These are phyloP conservation scores for Galemys pyrenaicus DNA, from an alignment of 2,113 vertebrate species.

Conservation along the genomic window DNA sequence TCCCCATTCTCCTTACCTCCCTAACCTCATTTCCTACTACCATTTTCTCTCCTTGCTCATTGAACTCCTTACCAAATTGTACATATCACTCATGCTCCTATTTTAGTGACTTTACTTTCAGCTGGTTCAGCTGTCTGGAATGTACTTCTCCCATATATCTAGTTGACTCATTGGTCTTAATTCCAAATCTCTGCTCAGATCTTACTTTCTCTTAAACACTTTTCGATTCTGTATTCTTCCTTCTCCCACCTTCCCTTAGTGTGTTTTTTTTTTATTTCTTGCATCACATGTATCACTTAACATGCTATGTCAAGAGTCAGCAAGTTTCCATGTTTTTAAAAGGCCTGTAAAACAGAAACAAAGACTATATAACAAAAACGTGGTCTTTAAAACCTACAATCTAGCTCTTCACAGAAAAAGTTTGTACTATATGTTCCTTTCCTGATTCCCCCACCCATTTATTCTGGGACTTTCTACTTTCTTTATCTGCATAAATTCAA, in stretches of 20 bases:
- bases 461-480: neutral
- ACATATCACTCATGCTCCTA: neutral
- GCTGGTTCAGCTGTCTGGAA: neutral
- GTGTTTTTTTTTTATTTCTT: too few species aligned
- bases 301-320: too few species aligned
- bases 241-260: too few species aligned
- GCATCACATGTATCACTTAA: too few species aligned
- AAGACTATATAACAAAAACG: too few species aligned
- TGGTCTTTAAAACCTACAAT: too few species aligned
- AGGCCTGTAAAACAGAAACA: too few species aligned
- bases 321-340: too few species aligned
- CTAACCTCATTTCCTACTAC: neutral
- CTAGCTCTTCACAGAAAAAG: too few species aligned
- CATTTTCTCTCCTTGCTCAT: neutral
- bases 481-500: neutral
- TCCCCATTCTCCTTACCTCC: neutral
- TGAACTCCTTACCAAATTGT: neutral
- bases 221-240: neutral
- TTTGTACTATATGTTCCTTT: neutral
- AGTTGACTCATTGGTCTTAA: neutral
- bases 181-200: neutral
- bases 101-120: neutral
- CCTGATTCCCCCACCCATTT: neutral
- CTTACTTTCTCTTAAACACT: neutral
- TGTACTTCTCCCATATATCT: neutral